Evolutionary conservation across 2,113 vertebrate genomes (phyloP).

Genomic region (Lethenteron reissneri): DNA sequence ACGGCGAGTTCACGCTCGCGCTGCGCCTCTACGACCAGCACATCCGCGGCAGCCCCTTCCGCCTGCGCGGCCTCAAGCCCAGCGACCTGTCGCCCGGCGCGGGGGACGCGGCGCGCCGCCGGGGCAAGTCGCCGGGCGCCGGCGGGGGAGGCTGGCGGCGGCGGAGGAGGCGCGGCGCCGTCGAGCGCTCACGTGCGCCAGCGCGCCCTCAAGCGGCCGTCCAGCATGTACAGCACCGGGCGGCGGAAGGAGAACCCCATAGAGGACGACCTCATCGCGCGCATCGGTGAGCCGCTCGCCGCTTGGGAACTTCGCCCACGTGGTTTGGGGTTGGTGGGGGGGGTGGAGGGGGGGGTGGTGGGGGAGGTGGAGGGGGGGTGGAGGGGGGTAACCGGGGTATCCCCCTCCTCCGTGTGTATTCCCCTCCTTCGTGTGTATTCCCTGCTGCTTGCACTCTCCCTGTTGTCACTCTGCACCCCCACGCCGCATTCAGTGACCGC

Average conservation of each 20-base stretch:
- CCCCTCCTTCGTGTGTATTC: too few species aligned
- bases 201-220: constrained; percentile 65
- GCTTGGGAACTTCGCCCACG: too few species aligned
- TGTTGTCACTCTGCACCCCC: too few species aligned
- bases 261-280: constrained; percentile 41
- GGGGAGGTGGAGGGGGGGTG: too few species aligned
- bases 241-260: constrained; percentile 65
- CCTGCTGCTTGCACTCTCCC: too few species aligned
- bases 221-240: constrained; percentile 83
- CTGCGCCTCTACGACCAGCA: constrained; percentile 62
- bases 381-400: too few species aligned
- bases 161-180: too few species aligned
- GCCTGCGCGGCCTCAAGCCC: constrained; percentile 43
- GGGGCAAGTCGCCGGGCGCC: constrained; percentile 68
- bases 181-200: constrained; percentile 41
- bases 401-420: too few species aligned
- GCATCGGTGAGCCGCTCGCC: constrained; percentile 40
- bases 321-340: too few species aligned
- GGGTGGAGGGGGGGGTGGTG: too few species aligned
- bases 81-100: constrained; percentile 44
- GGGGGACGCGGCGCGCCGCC: constrained; percentile 28
- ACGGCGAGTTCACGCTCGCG: constrained; percentile 53
- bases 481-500: too few species aligned
- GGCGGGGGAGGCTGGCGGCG: constrained; percentile 18
- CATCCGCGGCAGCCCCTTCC: constrained; percentile 58